Evolutionary conservation across 2,797 vertebrate species (phyloP).

Genomic region (Fratercula arctica): DNA sequence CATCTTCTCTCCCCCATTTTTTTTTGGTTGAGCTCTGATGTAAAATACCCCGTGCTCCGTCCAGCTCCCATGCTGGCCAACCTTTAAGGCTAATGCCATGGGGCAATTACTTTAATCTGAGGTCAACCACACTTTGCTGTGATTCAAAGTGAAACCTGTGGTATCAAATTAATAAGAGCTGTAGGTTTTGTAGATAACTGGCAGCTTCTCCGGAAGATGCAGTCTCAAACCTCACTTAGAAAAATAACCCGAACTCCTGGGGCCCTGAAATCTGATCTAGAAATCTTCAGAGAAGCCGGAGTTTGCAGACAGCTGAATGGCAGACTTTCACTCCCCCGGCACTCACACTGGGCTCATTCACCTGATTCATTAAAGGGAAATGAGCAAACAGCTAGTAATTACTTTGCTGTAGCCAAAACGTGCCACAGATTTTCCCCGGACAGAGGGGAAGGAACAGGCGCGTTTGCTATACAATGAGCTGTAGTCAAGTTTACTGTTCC

Average conservation of each 20-base stretch:
- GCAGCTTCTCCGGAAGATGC: conserved; percentile 41
- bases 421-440: neutral
- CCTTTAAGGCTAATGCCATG: neutral
- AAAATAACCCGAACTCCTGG: conserved; percentile 32
- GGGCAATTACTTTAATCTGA: conserved; percentile 46
- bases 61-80: neutral
- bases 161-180: conserved; percentile 52
- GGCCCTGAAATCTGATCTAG: conserved; percentile 48
- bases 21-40: neutral
- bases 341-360: conserved; percentile 45
- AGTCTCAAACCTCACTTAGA: neutral
- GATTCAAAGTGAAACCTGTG: conserved; percentile 65
- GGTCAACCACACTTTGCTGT: conserved; percentile 48
- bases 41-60: neutral
- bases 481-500: neutral
- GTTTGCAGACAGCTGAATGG: conserved; percentile 33
- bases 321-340: conserved; percentile 48
- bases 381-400: conserved; percentile 2
- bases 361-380: conserved; percentile 36
- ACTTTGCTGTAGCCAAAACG: conserved; percentile 12
- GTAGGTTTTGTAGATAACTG: conserved; percentile 56
- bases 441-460: neutral
- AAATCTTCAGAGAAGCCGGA: conserved; percentile 19
- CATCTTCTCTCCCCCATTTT: neutral
- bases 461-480: neutral